Evolutionary conservation across 2,888 invertebrate species (phyloP).

Genomic region (Creontiades dilutus): DNA sequence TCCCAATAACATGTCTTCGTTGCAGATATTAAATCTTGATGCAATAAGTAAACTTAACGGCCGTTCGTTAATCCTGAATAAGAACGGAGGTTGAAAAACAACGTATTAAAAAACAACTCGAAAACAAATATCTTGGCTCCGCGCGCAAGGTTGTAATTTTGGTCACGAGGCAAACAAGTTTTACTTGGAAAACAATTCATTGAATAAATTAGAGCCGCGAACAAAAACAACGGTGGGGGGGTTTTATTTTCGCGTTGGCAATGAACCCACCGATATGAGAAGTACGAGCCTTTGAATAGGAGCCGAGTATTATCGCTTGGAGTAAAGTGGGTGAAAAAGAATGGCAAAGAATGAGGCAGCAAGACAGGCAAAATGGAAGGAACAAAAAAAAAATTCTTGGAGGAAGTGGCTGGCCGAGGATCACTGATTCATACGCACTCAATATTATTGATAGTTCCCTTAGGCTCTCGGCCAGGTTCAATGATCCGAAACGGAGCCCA

Average conservation of each 20-base stretch:
- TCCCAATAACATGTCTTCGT: no score
- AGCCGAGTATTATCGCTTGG: constrained; percentile 1
- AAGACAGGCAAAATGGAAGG: neutral
- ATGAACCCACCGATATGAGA: constrained; percentile 34
- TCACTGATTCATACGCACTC: constrained; percentile 50
- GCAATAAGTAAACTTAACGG: no score
- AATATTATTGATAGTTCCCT: constrained; percentile 43
- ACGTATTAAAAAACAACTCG: constrained; percentile 2
- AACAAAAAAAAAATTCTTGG: neutral
- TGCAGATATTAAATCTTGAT: no score
- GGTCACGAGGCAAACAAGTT: constrained; percentile 23
- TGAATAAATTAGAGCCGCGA: constrained; percentile 45
- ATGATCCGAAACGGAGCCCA: constrained; percentile 28
- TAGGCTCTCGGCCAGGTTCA: constrained; percentile 49
- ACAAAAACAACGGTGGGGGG: constrained; percentile 11
- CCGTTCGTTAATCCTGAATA: neutral
- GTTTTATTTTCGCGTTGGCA: constrained; percentile 47
- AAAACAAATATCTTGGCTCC: constrained; percentile 40
- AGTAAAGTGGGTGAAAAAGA: constrained; percentile 7
- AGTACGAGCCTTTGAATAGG: constrained; percentile 26
- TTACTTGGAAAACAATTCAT: constrained; percentile 37
- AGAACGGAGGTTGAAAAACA: constrained; percentile 9
- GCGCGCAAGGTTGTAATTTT: neutral
- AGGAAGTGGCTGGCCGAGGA: neutral
- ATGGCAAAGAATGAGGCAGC: neutral